phyloP scores from a whole-genome alignment of 2,797 vertebrate species.

The Sebastes minor region DNA sequence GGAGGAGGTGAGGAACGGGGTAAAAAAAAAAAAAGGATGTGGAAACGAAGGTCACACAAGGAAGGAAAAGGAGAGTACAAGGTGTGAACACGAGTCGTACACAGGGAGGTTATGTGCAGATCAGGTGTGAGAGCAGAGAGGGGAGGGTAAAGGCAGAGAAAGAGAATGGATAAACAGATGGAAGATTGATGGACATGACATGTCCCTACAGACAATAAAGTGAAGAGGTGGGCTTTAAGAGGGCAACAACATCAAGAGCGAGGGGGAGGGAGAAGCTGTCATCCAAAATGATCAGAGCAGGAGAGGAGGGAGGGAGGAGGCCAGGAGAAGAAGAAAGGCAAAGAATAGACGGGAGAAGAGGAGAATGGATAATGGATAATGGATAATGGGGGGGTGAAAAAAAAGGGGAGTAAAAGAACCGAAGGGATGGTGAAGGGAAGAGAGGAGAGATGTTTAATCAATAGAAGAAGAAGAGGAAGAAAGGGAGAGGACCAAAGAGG shows the following conservation, averaged over 20 bases:
- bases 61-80: background rate
- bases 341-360: background rate
- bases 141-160: background rate
- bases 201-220: constrained; percentile 1
- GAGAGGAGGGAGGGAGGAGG: background rate
- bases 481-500: background rate
- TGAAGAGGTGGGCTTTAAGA: background rate
- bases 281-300: constrained; percentile 21
- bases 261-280: background rate
- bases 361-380: background rate
- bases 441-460: background rate
- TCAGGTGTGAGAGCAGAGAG: background rate
- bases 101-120: background rate
- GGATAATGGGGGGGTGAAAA: background rate
- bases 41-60: background rate
- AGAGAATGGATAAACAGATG: constrained; percentile 5
- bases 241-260: constrained; percentile 10
- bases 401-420: background rate
- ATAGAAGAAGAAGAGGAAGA: background rate
- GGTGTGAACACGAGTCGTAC: background rate
- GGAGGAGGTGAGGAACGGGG: background rate
- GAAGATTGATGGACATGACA: constrained; percentile 3
- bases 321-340: background rate
- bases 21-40: background rate
- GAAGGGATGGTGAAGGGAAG: too few species aligned